phyloP scores from a whole-genome alignment of 2,888 invertebrate genomes.

The Ernsta delagoae region DNA sequence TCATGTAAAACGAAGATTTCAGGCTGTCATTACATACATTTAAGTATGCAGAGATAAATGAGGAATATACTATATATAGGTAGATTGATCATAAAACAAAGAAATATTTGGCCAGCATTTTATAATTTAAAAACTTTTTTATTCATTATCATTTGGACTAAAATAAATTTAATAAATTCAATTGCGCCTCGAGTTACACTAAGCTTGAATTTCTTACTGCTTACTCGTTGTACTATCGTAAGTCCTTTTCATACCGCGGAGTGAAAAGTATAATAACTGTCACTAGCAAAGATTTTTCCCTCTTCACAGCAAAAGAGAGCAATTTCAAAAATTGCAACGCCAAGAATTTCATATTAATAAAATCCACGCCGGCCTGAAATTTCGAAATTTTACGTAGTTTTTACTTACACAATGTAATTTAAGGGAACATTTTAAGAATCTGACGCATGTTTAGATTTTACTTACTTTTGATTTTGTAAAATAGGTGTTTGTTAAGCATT shows the following conservation, averaged over 20 bases:
- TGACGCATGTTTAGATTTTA: no score
- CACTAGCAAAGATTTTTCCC: conserved; percentile 18
- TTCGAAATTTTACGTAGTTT: background rate
- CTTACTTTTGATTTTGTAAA: background rate
- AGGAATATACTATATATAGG: no score
- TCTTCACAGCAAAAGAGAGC: conserved; percentile 16
- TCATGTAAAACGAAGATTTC: no score
- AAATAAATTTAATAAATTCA: no score
- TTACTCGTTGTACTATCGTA: background rate
- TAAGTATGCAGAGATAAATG: no score
- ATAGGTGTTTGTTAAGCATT: no score
- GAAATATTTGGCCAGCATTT: no score
- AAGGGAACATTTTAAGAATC: background rate
- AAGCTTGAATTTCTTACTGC: background rate
- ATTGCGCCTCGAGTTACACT: background rate
- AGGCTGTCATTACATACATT: no score
- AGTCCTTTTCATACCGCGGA: background rate
- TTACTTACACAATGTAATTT: background rate
- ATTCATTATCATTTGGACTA: no score
- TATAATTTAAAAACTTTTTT: no score
- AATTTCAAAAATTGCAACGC: conserved; percentile 24
- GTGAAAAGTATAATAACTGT: conserved; percentile 28
- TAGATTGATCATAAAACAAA: no score
- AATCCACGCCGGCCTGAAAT: background rate
- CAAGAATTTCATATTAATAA: conserved; percentile 28